These are phyloP conservation scores for Delphinapterus leucas DNA, from an alignment of 2,113 vertebrate species.

Conservation along the genomic window DNA sequence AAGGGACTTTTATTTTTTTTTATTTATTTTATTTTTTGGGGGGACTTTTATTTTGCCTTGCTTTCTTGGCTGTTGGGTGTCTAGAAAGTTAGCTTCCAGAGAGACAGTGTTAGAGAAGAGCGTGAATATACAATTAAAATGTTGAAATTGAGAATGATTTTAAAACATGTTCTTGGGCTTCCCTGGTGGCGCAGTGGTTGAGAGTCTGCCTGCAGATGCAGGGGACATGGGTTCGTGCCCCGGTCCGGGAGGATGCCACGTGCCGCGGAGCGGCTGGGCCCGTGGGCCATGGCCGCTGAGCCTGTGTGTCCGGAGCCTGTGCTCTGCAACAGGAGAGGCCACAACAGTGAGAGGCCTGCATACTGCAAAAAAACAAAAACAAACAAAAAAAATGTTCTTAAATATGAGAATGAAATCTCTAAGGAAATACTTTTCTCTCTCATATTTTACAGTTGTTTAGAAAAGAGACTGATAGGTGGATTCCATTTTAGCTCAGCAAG, in stretches of 20 bases:
- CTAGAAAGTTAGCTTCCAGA: not conserved
- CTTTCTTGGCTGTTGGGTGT: not conserved
- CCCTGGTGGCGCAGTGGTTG: too few species aligned
- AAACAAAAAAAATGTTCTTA: not conserved
- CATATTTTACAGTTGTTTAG: constrained; percentile 9
- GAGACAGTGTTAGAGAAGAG: not conserved
- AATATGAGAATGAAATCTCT: not conserved
- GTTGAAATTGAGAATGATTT: not conserved
- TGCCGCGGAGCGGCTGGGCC: too few species aligned
- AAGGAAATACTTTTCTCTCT: not conserved
- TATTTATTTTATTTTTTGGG: too few species aligned
- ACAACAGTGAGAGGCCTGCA: too few species aligned
- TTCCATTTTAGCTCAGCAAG: not conserved
- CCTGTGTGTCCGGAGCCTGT: too few species aligned
- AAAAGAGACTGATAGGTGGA: not conserved
- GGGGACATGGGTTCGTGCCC: too few species aligned
- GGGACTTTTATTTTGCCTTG: not conserved
- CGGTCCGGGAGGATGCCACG: too few species aligned
- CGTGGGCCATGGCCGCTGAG: too few species aligned
- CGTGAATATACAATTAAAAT: not conserved
- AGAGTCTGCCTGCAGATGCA: too few species aligned
- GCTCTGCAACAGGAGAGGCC: too few species aligned
- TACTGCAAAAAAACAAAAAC: too few species aligned
- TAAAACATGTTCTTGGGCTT: not conserved
- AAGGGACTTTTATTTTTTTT: constrained; percentile 7